Evolutionary conservation across 1,140 invertebrate genomes (phyloP), one percentile per base, ranked within the genome.

Genomic region (Drosophila guanche): DNA sequence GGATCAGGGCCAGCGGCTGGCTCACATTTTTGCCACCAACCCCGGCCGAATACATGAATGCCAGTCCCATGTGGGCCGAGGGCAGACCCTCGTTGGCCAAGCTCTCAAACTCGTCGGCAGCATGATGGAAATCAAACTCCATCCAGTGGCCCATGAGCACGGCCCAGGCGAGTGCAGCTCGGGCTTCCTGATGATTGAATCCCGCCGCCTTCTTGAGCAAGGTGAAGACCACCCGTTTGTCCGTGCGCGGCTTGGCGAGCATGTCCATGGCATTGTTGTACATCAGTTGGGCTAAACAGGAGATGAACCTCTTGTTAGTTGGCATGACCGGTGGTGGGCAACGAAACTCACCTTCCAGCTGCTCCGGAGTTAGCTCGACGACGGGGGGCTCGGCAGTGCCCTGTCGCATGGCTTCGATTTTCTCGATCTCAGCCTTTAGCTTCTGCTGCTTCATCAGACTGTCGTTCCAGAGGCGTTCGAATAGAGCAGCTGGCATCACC

Each of bases 1-100:
- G 97, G 0, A 99, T 93, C 10, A 99, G 90, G 3, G 98, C 97
- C 91, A 95, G 95, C 0, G 96, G 94, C 92, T 98, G 97, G 71
- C 96, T 98, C 1, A 97, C 95, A 84, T 97, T 96, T 51, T 91
- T 91, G 1, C 97, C 94, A 5, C 93, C 93, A 12, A 98, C 93
- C 6, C 98, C 98, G 55, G 95, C 95, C 20, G 97, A 96, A 92
- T 98, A 96, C 48, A 99, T 92, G 91, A 98, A 97, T 20, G 96
- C 97, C 76, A 98, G 92, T 70, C 95, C 97, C 93, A 97, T 95
- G 92, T 99, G 97, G 55, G 96, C 97, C 90, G 97, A 96, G 8
- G 97, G 94, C 72, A 96, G 93, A 1, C 98, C 98, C 65, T 94
- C 92, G 5, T 94, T 93, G 23, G 94, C 94, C 14, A 99, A 92